These are phyloP conservation scores for Luperina nickerlii DNA, from an alignment of 2,888 invertebrate species.

Conservation along the genomic window DNA sequence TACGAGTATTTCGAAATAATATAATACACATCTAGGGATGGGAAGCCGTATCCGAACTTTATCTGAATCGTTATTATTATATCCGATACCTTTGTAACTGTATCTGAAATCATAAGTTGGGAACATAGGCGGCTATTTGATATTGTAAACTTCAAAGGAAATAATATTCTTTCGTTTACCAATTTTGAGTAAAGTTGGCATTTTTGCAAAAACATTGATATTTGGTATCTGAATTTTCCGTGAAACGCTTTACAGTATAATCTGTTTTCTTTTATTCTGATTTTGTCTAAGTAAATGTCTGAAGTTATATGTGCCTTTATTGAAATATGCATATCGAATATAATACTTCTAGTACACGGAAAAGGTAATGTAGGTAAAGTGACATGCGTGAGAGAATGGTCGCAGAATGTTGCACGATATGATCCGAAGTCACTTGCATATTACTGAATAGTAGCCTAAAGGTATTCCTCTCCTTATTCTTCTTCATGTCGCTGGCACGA, in stretches of 20 bases:
- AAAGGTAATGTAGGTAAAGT: background rate
- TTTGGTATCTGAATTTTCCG: conserved; percentile 20
- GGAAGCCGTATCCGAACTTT: conserved; percentile 44
- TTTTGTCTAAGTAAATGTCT: background rate
- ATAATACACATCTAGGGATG: conserved; percentile 42
- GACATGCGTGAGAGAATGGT: background rate
- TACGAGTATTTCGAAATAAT: conserved; percentile 39
- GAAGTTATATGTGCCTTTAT: background rate
- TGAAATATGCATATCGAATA: background rate
- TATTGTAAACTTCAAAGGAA: conserved; percentile 41
- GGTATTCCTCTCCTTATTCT: background rate
- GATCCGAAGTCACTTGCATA: background rate
- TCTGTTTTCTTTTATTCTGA: background rate
- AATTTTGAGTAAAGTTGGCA: conserved; percentile 16
- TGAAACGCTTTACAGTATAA: conserved; percentile 5
- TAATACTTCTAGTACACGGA: too few species aligned
- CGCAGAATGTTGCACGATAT: background rate
- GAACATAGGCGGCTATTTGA: conserved; percentile 24
- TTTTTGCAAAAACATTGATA: conserved; percentile 35
- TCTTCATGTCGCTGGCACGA: background rate
- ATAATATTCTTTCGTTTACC: conserved; percentile 12
- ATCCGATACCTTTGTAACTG: conserved; percentile 38
- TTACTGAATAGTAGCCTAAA: background rate
- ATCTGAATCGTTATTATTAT: conserved; percentile 44
- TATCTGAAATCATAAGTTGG: conserved; percentile 37